Percentiles rank a stretch among this genome's conserved stretches.
Evolutionary conservation across 2,797 vertebrate genomes (phyloP).

Genomic region (Myotis pilosus): DNA sequence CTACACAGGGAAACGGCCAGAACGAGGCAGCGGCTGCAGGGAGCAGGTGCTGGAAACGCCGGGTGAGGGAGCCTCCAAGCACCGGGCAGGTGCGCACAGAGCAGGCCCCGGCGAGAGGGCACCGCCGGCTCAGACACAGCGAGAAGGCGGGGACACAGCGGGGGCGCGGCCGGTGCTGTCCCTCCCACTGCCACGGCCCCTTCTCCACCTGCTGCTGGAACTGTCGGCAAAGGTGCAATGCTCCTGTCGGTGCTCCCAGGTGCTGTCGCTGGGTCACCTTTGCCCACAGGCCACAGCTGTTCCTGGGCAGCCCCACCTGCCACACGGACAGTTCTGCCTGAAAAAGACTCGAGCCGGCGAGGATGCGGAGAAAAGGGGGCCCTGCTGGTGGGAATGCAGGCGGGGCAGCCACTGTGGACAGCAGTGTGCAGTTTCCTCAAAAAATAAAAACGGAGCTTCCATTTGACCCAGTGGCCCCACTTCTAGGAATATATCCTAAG

Average conservation of each 20-base stretch:
- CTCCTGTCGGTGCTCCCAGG: neutral
- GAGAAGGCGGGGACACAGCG: no score
- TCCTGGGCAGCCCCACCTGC: neutral
- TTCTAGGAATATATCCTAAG: no score
- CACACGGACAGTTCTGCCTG: neutral
- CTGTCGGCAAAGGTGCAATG: neutral
- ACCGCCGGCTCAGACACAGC: neutral
- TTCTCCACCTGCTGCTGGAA: no score
- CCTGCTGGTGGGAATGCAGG: no score
- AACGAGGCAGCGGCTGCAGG: neutral
- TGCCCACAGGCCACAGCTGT: neutral
- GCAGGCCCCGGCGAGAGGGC: neutral
- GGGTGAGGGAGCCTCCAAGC: neutral
- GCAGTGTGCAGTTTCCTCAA: no score
- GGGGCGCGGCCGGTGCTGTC: no score
- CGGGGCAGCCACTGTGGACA: no score
- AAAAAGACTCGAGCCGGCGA: neutral
- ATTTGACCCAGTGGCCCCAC: no score
- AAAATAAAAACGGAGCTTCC: no score
- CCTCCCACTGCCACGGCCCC: no score
- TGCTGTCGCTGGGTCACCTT: neutral
- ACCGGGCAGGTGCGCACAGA: neutral
- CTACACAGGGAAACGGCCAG: neutral
- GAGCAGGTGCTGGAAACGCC: no score
- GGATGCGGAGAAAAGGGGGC: no score